Percentiles rank a stretch among this genome's conserved stretches.
phyloP scores from a whole-genome alignment of 2,113 vertebrate genomes.

The Thunnus maccoyii region DNA sequence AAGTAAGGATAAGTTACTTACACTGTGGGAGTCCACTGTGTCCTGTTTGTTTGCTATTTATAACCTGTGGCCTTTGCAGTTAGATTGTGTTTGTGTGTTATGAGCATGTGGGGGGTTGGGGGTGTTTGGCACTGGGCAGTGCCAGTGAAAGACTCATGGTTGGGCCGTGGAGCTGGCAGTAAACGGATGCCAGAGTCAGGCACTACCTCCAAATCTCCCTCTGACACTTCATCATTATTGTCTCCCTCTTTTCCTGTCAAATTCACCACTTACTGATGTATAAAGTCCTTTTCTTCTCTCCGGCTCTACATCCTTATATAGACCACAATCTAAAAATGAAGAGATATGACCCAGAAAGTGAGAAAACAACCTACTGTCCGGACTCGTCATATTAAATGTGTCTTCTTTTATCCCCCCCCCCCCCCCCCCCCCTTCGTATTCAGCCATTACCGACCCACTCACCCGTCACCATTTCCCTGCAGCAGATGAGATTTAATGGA shows the following conservation, averaged over 20 bases:
- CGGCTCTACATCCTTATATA: background rate
- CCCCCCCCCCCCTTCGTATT: background rate
- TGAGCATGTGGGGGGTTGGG: slow-evolving; percentile 33
- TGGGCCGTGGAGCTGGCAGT: slow-evolving; percentile 32
- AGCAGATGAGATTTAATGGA: slow-evolving; percentile 50
- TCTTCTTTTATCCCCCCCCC: slow-evolving; percentile 12
- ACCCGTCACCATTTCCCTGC: slow-evolving; percentile 20
- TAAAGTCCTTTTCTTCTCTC: background rate
- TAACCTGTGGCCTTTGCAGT: slow-evolving; percentile 79
- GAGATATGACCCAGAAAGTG: slow-evolving; percentile 35
- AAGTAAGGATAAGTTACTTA: slow-evolving; percentile 36
- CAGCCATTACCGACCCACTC: slow-evolving; percentile 40
- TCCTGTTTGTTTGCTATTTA: slow-evolving; percentile 81
- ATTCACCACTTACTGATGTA: background rate
- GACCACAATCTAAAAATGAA: slow-evolving; percentile 12
- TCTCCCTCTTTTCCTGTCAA: background rate
- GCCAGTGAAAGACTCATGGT: slow-evolving; percentile 43
- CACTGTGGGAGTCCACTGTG: slow-evolving; percentile 52
- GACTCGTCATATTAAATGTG: slow-evolving; percentile 34
- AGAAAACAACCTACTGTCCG: background rate
- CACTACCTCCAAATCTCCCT: background rate
- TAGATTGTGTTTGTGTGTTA: slow-evolving; percentile 72
- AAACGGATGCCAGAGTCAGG: slow-evolving; percentile 1
- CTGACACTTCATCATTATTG: slow-evolving; percentile 7
- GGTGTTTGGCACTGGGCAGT: slow-evolving; percentile 43